Base-by-base conservation (phyloP, 2,888 invertebrate species). In the Scaptomyza parva region DNA sequence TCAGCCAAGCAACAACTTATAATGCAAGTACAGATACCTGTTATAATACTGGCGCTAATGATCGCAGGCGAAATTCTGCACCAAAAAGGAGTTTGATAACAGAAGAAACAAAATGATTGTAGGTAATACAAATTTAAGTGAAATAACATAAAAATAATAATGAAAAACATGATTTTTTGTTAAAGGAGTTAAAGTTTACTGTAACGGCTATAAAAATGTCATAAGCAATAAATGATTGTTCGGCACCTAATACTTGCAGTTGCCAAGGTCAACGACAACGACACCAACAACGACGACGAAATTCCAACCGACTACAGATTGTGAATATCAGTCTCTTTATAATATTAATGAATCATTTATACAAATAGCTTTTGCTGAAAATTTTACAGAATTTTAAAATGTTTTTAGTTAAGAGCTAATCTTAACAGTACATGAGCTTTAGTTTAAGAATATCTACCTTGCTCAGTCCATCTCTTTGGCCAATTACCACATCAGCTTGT, bases 381-480 rank as follows among this genome's bases (percentile, higher is more conserved):
- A 3, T 12, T 11, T n/a, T 41, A n/a, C n/a, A n/a, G n/a, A n/a
- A n/a, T n/a, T 41, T 41, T 20, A 7, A 41, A 17, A 22, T n/a
- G 2, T n/a, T n/a, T n/a, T 1, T 22, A n/a, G 5, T 9, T 18
- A 11, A 45, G n/a, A 9, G 18, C 2, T 6, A 11, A 5, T 12
- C 12, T 54, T 30, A 54, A 22, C 78, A 79, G 37, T 79, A 80
- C 11, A 80, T 76, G 7, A 22, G 45, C 0, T 43, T 79, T 0
- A 80, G 24, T 33, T 76, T 74, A 0, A 78, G 70, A 65, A 54
- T 54, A 71, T 90, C 90, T 18, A 65, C 74, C 0, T 22, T 4
- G 51, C 87, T 89, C 11, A 90, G 43, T 0, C 63, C 57, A 0
- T 24, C 12, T 0, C 84, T 59, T 54, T 89, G 88, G 0, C 89